Evolutionary conservation across 2,888 invertebrate species (phyloP), one percentile per base, ranked within the genome.

Genomic region (Alentia gelatinosa): DNA sequence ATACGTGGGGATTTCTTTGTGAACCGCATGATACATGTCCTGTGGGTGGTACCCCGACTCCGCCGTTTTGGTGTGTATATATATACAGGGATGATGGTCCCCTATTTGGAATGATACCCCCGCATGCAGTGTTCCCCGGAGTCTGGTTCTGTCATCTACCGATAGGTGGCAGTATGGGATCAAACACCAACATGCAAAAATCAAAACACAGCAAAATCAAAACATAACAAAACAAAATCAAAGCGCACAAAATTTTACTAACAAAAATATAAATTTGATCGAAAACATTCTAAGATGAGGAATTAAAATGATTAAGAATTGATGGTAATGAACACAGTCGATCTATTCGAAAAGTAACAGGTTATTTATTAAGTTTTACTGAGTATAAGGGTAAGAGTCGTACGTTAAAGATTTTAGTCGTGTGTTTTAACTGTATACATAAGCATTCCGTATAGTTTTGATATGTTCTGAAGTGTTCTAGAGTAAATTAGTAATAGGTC

Each of bases 111-210:
- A 68, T 68, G 68, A 68, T 79, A 79, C 30, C 74, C 79, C 79
- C 39, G 79, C 79, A 79, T 79, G 79, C 79, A 35, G 79, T 79
- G 79, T 79, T 39, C 79, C 68, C 68, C 68, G n/a, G n/a, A 26
- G 26, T 68, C n/a, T 68, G 33, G 26, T 68, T 68, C 68, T 68
- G 68, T 30, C 68, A 30, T 30, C 68, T 79, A 0, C 37, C 39
- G 39, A 35, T 23, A 39, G 37, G 79, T 19, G 79, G 79, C 79
- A 12, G 35, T 19, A 79, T 23, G 35, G 19, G 79, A 39, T 37
- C 15, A 7, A 15, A 39, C 39, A 37, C 19, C 79, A 19, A 15
- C 23, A 39, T 79, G 79, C 79, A 79, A 79, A 79, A 9, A 30
- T 26, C 68, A 68, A 68, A n/a, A 56, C 56, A 56, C 56, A 4